These are phyloP conservation scores for Altica lythri DNA, from an alignment of 2,888 invertebrate species.

Conservation along the genomic window DNA sequence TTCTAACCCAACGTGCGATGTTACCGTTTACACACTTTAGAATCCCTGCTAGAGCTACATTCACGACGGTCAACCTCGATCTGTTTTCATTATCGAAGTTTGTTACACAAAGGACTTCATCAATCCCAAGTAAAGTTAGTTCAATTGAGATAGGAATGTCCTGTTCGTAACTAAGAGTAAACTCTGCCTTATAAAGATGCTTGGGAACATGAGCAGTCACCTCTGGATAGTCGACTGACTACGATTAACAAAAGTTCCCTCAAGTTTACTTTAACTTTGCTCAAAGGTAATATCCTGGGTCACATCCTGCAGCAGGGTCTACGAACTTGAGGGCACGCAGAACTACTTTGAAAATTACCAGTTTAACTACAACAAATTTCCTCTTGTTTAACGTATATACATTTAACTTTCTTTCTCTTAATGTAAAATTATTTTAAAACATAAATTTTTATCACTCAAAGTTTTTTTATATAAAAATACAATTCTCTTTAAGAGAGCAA, in stretches of 20 bases:
- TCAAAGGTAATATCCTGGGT: constrained; percentile 31
- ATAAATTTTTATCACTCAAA: no score
- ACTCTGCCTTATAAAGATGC: constrained; percentile 25
- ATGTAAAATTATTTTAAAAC: no score
- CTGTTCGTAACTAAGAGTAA: constrained; percentile 25
- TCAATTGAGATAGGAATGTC: constrained; percentile 28
- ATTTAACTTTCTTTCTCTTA: no score
- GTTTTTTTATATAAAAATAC: no score
- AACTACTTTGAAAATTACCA: constrained; percentile 12
- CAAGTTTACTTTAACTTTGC: constrained; percentile 29
- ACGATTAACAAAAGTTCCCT: constrained; percentile 27
- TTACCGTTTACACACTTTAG: no score
- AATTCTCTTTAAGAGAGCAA: no score
- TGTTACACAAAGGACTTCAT: constrained; percentile 31
- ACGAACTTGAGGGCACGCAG: constrained; percentile 20
- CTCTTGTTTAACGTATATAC: no score
- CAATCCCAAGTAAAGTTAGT: constrained; percentile 24
- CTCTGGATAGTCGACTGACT: constrained; percentile 21
- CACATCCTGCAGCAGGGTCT: constrained; percentile 24
- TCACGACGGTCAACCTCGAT: constrained; percentile 21
- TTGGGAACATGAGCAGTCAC: constrained; percentile 20
- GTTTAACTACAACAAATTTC: no score
- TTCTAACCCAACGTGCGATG: background rate
- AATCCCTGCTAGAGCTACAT: background rate
- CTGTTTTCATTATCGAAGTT: constrained; percentile 33